Evolutionary conservation across 2,888 invertebrate species (phyloP).

Genomic region (Miltochrista miniata): DNA sequence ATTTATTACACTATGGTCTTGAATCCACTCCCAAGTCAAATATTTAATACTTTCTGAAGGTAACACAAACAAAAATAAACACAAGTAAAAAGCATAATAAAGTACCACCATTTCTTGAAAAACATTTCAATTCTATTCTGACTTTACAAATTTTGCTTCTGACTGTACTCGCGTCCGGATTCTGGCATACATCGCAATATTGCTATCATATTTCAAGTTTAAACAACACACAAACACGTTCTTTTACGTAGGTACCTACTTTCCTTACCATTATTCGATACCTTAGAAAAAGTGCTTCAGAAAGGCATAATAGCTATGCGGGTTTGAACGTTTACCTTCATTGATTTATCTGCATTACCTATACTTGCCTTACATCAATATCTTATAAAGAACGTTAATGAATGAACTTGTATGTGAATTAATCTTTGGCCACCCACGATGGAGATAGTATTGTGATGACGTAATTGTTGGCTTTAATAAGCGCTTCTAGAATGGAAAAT

Average conservation of each 20-base stretch:
- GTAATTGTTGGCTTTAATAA: constrained; percentile 27
- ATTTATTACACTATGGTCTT: no score
- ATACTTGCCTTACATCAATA: constrained; percentile 5
- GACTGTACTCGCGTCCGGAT: neutral
- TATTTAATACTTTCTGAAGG: no score
- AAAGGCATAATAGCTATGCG: constrained; percentile 27
- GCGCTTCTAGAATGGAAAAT: constrained; percentile 17
- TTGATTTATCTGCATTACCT: constrained; percentile 30
- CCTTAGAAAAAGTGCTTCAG: constrained; percentile 9
- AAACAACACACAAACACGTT: neutral
- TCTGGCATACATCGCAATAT: neutral
- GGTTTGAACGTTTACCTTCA: constrained; percentile 32
- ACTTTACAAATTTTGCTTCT: no score
- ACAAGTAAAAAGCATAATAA: no score
- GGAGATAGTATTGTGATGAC: constrained; percentile 31
- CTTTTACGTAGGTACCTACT: no score
- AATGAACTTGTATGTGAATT: constrained; percentile 20
- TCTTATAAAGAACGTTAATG: constrained; percentile 28
- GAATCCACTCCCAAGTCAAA: no score
- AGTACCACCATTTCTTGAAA: no score
- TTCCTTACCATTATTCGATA: constrained; percentile 9
- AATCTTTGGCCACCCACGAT: constrained; percentile 34
- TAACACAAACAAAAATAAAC: no score
- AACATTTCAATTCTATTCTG: no score
- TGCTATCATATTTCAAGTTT: neutral